Evolutionary conservation across 2,888 invertebrate genomes (phyloP).

Genomic region (Tetanocera ferruginea): DNA sequence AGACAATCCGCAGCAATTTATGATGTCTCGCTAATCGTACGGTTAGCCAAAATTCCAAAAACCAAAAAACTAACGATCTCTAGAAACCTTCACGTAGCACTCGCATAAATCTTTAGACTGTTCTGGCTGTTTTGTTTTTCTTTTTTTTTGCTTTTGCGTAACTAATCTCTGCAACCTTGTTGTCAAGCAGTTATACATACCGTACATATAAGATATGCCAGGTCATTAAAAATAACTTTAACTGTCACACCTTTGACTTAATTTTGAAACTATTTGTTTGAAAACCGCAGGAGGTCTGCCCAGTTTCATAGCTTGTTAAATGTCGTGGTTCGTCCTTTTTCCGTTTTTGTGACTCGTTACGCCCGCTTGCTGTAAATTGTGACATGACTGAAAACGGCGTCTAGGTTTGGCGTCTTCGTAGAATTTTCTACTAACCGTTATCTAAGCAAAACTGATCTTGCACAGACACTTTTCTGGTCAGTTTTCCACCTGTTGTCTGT

Average conservation of each 20-base stretch:
- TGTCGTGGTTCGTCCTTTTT: neutral
- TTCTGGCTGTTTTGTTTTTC: neutral
- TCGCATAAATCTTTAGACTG: too few relatives aligned
- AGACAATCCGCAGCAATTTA: conserved; percentile 1
- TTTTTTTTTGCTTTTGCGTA: neutral
- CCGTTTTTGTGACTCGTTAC: neutral
- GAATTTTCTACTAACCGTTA: neutral
- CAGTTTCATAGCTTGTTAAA: neutral
- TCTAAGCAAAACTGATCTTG: neutral
- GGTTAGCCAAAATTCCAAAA: neutral
- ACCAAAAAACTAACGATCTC: neutral
- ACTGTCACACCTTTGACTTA: conserved; percentile 21
- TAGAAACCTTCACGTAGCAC: neutral
- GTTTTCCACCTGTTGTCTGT: conserved; percentile 17
- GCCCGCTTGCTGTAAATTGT: neutral
- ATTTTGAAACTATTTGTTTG: conserved; percentile 7
- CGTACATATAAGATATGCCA: too few relatives aligned
- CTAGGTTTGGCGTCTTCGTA: neutral
- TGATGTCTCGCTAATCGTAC: conserved; percentile 8
- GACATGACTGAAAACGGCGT: neutral
- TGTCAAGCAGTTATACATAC: neutral
- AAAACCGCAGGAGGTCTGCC: neutral
- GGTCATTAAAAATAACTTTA: conserved; percentile 19
- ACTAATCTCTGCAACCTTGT: neutral
- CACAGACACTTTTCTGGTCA: neutral